Percentiles rank a stretch among this genome's conserved stretches.
Evolutionary conservation across 2,113 vertebrate species (phyloP).

Genomic region (Copsychus sechellarum): DNA sequence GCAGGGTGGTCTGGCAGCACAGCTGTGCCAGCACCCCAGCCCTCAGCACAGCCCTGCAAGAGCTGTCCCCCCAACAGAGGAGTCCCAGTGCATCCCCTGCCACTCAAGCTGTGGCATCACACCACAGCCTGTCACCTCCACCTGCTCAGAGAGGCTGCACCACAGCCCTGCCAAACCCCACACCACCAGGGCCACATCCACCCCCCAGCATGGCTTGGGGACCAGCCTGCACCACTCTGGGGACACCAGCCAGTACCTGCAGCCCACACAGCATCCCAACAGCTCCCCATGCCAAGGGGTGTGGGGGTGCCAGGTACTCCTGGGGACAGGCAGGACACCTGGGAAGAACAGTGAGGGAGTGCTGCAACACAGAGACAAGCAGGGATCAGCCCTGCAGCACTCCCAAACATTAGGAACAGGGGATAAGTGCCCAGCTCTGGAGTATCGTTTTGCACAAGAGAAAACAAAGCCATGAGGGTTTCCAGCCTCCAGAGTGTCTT

Average conservation of each 20-base stretch:
- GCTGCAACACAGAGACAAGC: neutral
- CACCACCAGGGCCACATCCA: rapidly evolving
- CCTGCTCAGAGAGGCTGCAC: neutral
- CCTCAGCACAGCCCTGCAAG: neutral
- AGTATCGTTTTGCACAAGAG: neutral
- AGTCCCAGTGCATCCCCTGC: neutral
- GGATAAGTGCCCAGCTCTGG: neutral
- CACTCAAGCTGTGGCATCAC: neutral
- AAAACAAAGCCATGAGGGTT: neutral
- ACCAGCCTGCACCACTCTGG: neutral
- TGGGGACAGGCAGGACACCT: neutral
- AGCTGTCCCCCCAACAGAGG: rapidly evolving
- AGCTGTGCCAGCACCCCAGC: neutral
- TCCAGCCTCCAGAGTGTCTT: neutral
- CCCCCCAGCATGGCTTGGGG: neutral
- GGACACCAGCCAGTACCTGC: neutral
- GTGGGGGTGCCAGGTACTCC: neutral
- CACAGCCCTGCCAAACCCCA: neutral
- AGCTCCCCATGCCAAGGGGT: neutral
- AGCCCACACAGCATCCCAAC: neutral
- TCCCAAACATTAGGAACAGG: rapidly evolving
- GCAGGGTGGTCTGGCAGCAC: rapidly evolving
- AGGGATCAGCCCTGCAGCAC: neutral
- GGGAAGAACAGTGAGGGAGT: neutral
- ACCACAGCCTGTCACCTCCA: neutral